phyloP scores from a whole-genome alignment of 2,797 vertebrate species.

The Sparidentex hasta region DNA sequence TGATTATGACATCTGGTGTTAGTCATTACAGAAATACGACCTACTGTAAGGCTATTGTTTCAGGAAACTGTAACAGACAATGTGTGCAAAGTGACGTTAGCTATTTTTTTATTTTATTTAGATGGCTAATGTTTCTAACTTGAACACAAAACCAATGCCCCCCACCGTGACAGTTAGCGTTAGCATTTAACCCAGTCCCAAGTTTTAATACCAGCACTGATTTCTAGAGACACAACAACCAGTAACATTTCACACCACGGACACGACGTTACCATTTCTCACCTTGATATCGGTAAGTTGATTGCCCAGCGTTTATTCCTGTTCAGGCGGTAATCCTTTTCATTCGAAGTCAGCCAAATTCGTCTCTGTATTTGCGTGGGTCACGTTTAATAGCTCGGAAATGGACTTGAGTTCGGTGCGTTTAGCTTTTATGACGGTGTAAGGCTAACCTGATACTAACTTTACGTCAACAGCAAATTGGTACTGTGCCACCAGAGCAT shows the following conservation, averaged over 20 bases:
- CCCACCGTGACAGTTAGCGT: not conserved
- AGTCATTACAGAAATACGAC: not conserved
- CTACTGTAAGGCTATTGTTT: not conserved
- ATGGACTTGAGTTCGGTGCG: not conserved
- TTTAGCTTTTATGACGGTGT: not conserved
- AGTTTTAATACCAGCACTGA: not conserved
- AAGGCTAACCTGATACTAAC: not conserved
- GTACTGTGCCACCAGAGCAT: not conserved
- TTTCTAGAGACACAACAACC: not conserved
- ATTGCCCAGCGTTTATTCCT: conserved; percentile 32
- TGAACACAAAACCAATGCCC: not conserved
- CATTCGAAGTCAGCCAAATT: conserved; percentile 1
- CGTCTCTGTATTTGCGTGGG: not conserved
- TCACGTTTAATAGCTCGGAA: not conserved
- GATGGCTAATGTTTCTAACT: not conserved
- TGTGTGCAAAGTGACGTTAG: not conserved
- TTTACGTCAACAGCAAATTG: not conserved
- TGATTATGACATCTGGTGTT: not conserved
- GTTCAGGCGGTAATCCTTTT: conserved; percentile 8
- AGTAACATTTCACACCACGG: not conserved
- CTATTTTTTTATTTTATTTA: accelerated
- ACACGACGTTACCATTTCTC: not conserved
- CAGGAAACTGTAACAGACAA: not conserved
- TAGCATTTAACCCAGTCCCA: not conserved
- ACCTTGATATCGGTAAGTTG: conserved; percentile 46